These are phyloP conservation scores for Epinephelus fuscoguttatus DNA, from an alignment of 2,113 vertebrate species.

Conservation along the genomic window DNA sequence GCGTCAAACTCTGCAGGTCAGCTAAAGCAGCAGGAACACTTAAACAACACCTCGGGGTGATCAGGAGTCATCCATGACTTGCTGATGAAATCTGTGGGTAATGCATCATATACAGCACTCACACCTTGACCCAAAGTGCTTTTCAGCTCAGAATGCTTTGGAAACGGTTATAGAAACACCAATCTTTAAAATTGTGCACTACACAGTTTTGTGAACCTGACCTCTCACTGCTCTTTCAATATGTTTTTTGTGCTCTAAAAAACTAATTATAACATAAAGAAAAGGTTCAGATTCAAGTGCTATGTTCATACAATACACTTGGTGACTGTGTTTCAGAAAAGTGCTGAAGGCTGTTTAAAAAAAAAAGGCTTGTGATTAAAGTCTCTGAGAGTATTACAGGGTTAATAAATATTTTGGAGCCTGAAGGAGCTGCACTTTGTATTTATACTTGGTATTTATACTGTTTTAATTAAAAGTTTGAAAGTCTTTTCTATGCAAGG, in stretches of 20 bases:
- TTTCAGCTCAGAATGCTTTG: not conserved
- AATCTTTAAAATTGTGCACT: not conserved
- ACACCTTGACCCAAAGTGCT: not conserved
- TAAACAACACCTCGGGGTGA: not conserved
- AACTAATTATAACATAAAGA: not conserved
- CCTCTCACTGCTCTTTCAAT: not conserved
- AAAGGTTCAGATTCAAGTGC: not conserved
- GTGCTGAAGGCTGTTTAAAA: not conserved
- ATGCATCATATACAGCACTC: not conserved
- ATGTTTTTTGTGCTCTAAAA: not conserved
- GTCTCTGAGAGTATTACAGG: not conserved
- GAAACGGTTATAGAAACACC: not conserved
- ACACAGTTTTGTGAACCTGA: not conserved
- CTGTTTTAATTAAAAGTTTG: not conserved
- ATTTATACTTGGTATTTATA: not conserved
- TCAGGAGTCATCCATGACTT: not conserved
- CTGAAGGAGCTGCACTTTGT: not conserved
- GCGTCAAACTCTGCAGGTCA: conserved; percentile 3
- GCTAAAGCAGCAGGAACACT: not conserved
- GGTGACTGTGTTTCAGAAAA: not conserved
- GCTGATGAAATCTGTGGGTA: not conserved
- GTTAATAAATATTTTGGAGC: not conserved
- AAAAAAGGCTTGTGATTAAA: not conserved
- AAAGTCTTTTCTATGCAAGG: not conserved
- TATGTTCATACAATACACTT: not conserved